A percentile compares a stretch with the other conserved stretches of the same genome.
phyloP scores from a whole-genome alignment of 2,888 invertebrate genomes.

The Dolichomitus sp. region DNA sequence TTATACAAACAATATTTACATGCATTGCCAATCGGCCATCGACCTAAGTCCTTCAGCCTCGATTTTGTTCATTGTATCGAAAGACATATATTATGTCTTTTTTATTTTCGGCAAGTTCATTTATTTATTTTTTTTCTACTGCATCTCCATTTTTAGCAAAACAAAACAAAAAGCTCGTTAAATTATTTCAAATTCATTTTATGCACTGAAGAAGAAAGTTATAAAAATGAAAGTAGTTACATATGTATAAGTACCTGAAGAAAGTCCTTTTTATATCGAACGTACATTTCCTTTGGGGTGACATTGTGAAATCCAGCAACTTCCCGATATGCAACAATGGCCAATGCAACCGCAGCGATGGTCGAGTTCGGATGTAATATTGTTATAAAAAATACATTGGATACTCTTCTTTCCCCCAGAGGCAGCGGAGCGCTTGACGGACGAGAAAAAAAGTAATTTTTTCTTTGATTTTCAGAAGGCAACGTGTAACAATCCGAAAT shows the following conservation, averaged over 20 bases:
- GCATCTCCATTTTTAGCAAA: no score
- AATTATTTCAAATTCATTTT: neutral
- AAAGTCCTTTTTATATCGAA: slow-evolving; percentile 89
- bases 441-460: slow-evolving; percentile 21
- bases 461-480: neutral
- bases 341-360: slow-evolving; percentile 87
- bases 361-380: slow-evolving; percentile 88
- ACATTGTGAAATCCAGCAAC: slow-evolving; percentile 88
- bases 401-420: slow-evolving; percentile 85
- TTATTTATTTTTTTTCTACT: no score
- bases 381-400: slow-evolving; percentile 89
- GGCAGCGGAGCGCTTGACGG: slow-evolving; percentile 76
- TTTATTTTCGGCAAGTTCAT: no score
- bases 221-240: slow-evolving; percentile 1
- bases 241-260: slow-evolving; percentile 77
- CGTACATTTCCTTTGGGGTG: slow-evolving; percentile 88
- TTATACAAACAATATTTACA: no score
- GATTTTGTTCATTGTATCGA: no score
- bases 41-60: no score
- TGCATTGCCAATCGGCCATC: no score
- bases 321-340: slow-evolving; percentile 88
- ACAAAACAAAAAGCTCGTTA: no score
- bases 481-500: slow-evolving; percentile 2
- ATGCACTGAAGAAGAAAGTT: neutral
- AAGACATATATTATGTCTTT: no score